These are phyloP conservation scores for Mythimna vitellina DNA, from an alignment of 2,888 invertebrate genomes.

Conservation along the genomic window DNA sequence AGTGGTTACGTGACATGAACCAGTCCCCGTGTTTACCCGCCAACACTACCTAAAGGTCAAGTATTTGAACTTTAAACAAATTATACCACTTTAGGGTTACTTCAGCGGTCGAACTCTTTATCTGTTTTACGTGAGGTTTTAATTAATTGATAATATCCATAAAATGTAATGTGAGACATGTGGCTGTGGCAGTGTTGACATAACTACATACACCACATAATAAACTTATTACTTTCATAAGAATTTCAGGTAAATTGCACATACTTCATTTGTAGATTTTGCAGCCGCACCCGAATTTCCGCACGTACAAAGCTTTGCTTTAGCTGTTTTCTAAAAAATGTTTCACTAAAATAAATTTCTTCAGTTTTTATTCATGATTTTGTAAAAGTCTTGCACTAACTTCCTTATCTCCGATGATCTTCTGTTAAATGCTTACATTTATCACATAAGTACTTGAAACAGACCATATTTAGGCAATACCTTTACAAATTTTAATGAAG, in stretches of 20 bases:
- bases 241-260: not conserved
- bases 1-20: not conserved
- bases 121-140: constrained; percentile 18
- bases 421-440: no score
- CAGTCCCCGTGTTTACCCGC: constrained; percentile 13
- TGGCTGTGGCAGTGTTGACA: not conserved
- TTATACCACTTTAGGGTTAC: constrained; percentile 40
- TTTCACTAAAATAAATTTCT: no score
- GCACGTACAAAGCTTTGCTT: no score
- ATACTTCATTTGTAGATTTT: not conserved
- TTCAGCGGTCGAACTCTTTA: constrained; percentile 26
- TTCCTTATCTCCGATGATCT: no score
- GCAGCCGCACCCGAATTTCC: no score
- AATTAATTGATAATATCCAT: constrained; percentile 26
- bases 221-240: not conserved
- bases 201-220: not conserved
- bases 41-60: constrained; percentile 44
- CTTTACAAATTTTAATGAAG: no score
- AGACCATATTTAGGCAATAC: no score
- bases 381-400: no score
- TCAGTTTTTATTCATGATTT: no score
- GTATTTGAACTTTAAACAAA: constrained; percentile 63
- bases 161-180: constrained; percentile 14
- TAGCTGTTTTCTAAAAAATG: no score
- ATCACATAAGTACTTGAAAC: no score